phyloP scores from a whole-genome alignment of 2,888 invertebrate species.

The Halictus quadricinctus region DNA sequence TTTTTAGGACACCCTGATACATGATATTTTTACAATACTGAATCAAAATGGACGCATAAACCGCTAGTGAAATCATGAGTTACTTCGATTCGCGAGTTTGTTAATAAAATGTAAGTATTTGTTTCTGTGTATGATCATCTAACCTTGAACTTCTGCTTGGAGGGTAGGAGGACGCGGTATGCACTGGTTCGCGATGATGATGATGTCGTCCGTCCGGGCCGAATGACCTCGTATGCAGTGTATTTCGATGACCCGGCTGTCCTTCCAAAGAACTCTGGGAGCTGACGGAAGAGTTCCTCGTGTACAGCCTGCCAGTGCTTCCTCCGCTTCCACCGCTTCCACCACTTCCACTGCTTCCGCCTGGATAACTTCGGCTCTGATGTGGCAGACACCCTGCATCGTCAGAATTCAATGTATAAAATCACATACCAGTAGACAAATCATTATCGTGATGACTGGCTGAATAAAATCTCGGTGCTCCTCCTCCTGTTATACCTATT shows the following conservation, averaged over 20 bases:
- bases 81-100: not conserved
- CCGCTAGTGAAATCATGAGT: not conserved
- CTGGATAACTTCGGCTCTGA: slow-evolving; percentile 87
- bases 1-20: not conserved
- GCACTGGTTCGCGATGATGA: slow-evolving; percentile 73
- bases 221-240: slow-evolving; percentile 92
- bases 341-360: slow-evolving; percentile 64
- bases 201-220: slow-evolving; percentile 89
- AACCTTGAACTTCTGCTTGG: slow-evolving; percentile 78
- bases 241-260: slow-evolving; percentile 88
- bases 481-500: too few species aligned
- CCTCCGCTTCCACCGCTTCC: slow-evolving; percentile 35
- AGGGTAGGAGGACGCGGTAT: slow-evolving; percentile 79
- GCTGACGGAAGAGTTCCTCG: slow-evolving; percentile 91
- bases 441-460: not conserved
- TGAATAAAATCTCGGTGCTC: not conserved
- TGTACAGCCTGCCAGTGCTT: slow-evolving; percentile 79
- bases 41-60: not conserved
- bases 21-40: not conserved
- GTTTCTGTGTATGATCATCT: not conserved
- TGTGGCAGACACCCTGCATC: slow-evolving; percentile 81
- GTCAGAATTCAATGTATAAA: slow-evolving; percentile 20
- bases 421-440: not conserved
- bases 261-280: slow-evolving; percentile 93
- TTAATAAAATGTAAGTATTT: not conserved